Evolutionary conservation across 1,140 invertebrate species (phyloP).

Genomic region (Camponotus floridanus): DNA sequence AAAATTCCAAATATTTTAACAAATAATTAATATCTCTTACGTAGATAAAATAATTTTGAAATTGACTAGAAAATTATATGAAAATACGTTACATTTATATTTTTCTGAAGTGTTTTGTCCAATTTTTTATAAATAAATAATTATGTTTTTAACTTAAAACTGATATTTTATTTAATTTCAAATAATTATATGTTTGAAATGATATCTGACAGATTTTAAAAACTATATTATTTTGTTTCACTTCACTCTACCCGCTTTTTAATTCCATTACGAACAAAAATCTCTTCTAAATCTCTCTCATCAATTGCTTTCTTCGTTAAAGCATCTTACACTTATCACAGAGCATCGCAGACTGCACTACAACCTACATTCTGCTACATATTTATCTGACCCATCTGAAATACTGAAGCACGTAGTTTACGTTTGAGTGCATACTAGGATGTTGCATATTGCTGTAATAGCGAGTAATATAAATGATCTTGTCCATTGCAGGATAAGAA

Average conservation of each 20-base stretch:
- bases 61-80: neutral
- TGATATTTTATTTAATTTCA: neutral
- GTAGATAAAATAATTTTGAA: neutral
- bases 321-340: slow-evolving; percentile 14
- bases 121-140: neutral
- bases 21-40: neutral
- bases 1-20: neutral
- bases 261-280: slow-evolving; percentile 9
- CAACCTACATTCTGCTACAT: slow-evolving; percentile 14
- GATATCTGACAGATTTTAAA: neutral
- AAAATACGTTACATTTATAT: neutral
- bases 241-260: slow-evolving; percentile 4
- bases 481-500: slow-evolving; percentile 22
- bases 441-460: neutral
- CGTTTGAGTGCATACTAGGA: slow-evolving; percentile 19
- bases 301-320: neutral
- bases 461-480: neutral
- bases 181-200: neutral
- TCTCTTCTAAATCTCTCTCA: neutral
- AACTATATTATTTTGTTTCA: slow-evolving; percentile 5
- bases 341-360: slow-evolving; percentile 26
- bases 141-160: neutral
- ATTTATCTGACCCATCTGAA: slow-evolving; percentile 38
- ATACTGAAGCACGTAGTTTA: slow-evolving; percentile 16
- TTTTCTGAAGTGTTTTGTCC: neutral